Conservation (phyloP, 2,113 vertebrate genomes). For the Caretta caretta region DNA sequence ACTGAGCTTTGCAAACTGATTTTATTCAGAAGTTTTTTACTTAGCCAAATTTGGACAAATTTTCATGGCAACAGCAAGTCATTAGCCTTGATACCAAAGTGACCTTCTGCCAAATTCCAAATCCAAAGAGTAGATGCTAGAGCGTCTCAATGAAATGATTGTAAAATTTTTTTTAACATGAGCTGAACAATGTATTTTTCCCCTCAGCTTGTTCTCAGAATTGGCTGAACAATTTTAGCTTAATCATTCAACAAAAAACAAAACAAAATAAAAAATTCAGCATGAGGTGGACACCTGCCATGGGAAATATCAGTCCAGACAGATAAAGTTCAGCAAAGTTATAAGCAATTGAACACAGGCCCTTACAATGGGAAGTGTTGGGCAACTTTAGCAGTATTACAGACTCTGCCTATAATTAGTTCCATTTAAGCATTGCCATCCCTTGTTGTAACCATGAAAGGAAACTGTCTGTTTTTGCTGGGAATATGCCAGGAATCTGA, state of each 20-base stretch:
- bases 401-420: not conserved
- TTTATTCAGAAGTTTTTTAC: not conserved
- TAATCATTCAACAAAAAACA: not conserved
- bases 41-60: not conserved
- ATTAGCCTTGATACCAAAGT: not conserved
- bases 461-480: not conserved
- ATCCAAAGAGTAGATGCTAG: not conserved
- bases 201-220: not conserved
- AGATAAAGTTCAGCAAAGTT: not conserved
- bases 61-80: not conserved
- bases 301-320: not conserved
- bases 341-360: not conserved
- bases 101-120: not conserved
- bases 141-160: not conserved
- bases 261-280: not conserved
- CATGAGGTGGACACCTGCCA: not conserved
- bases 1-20: not conserved
- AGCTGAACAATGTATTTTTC: not conserved
- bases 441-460: not conserved
- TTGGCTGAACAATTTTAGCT: not conserved
- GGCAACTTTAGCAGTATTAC: not conserved
- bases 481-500: not conserved
- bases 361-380: not conserved
- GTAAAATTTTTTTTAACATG: not conserved
- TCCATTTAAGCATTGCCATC: not conserved